Conservation (phyloP, 2,113 vertebrate species). For the Verasper variegatus region DNA sequence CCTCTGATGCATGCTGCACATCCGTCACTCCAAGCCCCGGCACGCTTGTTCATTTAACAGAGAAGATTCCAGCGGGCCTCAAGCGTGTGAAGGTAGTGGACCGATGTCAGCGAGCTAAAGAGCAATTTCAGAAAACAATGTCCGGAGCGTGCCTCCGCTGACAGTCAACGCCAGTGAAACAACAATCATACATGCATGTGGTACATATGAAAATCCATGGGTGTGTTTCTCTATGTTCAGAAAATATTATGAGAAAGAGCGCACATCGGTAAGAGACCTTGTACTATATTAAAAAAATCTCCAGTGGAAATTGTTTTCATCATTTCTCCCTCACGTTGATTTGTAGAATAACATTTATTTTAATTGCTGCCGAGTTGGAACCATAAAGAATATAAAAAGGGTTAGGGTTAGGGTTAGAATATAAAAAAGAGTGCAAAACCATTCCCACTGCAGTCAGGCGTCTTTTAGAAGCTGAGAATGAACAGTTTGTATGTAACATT, state of each 20-base stretch:
- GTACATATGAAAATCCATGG: neutral
- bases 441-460: neutral
- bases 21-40: slow-evolving; percentile 56
- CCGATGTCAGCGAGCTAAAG: slow-evolving; percentile 50
- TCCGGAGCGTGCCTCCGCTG: slow-evolving; percentile 16
- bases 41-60: slow-evolving; percentile 56
- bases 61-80: slow-evolving; percentile 40
- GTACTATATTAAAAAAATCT: neutral
- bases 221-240: neutral
- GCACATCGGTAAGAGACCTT: neutral
- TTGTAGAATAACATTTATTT: neutral
- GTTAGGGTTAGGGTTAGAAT: too few species aligned
- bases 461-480: neutral
- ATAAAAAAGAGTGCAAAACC: too few species aligned
- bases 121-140: slow-evolving; percentile 40
- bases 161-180: slow-evolving; percentile 23
- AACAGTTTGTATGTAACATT: neutral
- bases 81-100: slow-evolving; percentile 39
- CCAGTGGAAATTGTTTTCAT: neutral
- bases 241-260: neutral
- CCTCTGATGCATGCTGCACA: slow-evolving; percentile 56
- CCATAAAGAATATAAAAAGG: neutral
- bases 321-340: neutral
- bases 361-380: neutral
- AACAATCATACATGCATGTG: neutral